phyloP scores from a whole-genome alignment of 2,888 invertebrate species.

The Luperina nickerlii region DNA sequence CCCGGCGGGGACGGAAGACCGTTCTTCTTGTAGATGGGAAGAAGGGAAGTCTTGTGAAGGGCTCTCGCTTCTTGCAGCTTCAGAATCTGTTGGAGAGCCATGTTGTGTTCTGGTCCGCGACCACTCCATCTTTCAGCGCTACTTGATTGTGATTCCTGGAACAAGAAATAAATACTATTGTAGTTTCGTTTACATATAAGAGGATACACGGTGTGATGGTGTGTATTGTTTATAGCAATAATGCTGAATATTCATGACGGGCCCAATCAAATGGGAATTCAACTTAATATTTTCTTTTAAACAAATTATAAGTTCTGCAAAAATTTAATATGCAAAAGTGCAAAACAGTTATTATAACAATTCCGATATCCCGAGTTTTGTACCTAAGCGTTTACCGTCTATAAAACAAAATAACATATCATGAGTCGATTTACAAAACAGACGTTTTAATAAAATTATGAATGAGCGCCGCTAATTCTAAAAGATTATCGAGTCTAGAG shows the following conservation, averaged over 20 bases:
- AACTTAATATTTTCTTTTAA: background rate
- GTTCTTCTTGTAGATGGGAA: constrained; percentile 87
- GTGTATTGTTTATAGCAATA: background rate
- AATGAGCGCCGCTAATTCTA: constrained; percentile 80
- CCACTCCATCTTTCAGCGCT: constrained; percentile 97
- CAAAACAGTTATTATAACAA: constrained; percentile 49
- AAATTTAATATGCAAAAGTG: constrained; percentile 49
- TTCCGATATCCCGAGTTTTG: constrained; percentile 46
- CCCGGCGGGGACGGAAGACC: constrained; percentile 88
- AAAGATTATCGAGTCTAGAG: constrained; percentile 84
- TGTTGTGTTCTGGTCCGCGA: constrained; percentile 96
- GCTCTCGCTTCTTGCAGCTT: constrained; percentile 97
- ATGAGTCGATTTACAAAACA: constrained; percentile 67
- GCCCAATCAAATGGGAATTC: background rate
- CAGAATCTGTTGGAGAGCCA: constrained; percentile 97
- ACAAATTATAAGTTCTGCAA: constrained; percentile 35
- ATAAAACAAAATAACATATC: constrained; percentile 71
- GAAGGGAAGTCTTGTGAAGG: constrained; percentile 89
- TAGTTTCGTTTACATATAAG: background rate
- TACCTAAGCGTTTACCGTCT: constrained; percentile 62
- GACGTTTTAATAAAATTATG: constrained; percentile 77
- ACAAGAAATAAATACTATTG: constrained; percentile 76
- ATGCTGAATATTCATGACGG: background rate
- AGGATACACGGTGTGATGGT: too few species aligned
- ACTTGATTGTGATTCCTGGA: constrained; percentile 95